Conservation (phyloP, 2,888 invertebrate genomes). For the Schizotus pectinicornis region DNA sequence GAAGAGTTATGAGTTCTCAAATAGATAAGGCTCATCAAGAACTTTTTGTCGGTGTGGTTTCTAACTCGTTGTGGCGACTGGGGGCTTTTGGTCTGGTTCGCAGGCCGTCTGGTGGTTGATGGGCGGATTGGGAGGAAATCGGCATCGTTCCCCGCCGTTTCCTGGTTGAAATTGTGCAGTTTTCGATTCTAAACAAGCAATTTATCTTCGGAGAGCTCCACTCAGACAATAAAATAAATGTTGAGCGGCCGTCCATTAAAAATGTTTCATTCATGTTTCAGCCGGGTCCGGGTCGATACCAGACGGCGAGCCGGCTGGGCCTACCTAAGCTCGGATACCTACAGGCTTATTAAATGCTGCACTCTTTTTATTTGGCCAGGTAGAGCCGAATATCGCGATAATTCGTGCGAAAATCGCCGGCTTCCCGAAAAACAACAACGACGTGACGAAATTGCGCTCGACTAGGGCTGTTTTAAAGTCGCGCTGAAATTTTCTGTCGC, state of each 20-base stretch:
- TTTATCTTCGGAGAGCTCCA: slow-evolving; percentile 10
- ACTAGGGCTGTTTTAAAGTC: slow-evolving; percentile 34
- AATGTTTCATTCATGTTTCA: slow-evolving; percentile 37
- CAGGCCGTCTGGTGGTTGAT: no score
- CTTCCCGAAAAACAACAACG: no score
- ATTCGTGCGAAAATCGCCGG: no score
- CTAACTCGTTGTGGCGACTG: no score
- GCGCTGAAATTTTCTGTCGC: slow-evolving; percentile 43
- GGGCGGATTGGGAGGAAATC: no score
- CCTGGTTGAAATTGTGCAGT: not conserved
- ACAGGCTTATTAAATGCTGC: slow-evolving; percentile 3
- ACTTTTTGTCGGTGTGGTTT: no score
- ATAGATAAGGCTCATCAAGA: no score
- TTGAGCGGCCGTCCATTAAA: slow-evolving; percentile 27
- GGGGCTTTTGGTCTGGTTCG: no score
- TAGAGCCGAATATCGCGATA: no score
- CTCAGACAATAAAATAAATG: slow-evolving; percentile 22
- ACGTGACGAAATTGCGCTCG: no score
- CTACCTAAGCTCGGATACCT: not conserved
- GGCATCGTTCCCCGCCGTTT: not conserved
- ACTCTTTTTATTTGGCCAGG: no score
- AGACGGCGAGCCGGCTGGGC: slow-evolving; percentile 26
- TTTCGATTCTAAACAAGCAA: slow-evolving; percentile 2
- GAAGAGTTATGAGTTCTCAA: no score
- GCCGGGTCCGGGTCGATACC: slow-evolving; percentile 33